Base-by-base conservation (phyloP, 2,797 vertebrate genomes). In the Brotula barbata region DNA sequence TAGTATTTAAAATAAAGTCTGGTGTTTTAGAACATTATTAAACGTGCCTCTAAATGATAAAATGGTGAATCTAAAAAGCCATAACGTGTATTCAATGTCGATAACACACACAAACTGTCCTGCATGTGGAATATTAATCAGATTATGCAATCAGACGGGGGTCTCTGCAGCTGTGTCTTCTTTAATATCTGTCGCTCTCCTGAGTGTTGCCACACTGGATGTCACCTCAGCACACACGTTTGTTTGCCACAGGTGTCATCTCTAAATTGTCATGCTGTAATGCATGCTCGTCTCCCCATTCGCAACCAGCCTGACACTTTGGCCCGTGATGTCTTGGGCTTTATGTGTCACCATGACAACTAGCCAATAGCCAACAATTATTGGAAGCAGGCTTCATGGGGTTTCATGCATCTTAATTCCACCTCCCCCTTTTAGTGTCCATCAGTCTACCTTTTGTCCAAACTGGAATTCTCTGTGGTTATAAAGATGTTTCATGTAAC, bases 371-470 rank as follows among this genome's bases (percentile, higher is more conserved):
- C 64, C 61, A 64, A 66, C 69, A 47, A 64, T 71, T 70, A 52
- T 68, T 36, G 28, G 43, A 50, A 61, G 62, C 17, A 4, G 49
- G 45, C 49, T 45, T 71, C 55, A 12, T 16, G 39, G 65, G 65
- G 44, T 70, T 49, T 78, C 73, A 53, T 85, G 51, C 65, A 58
- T 71, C 63, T 71, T 71, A 54, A 70, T 81, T 73, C 50, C 42
- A 70, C 36, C 21, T 71, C 59, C 52, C 43, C 65, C 51, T 71
- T 80, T n/a, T n/a, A n/a, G n/a, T n/a, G n/a, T n/a, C n/a, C n/a
- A n/a, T n/a, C n/a, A n/a, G n/a, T n/a, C n/a, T n/a, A n/a, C n/a
- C n/a, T n/a, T n/a, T n/a, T n/a, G n/a, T n/a, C n/a, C n/a, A n/a
- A n/a, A n/a, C n/a, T n/a, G n/a, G n/a, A 28, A 4, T 28, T 28